Evolutionary conservation across 1,140 invertebrate genomes (phyloP).

Genomic region (Galleria mellonella): DNA sequence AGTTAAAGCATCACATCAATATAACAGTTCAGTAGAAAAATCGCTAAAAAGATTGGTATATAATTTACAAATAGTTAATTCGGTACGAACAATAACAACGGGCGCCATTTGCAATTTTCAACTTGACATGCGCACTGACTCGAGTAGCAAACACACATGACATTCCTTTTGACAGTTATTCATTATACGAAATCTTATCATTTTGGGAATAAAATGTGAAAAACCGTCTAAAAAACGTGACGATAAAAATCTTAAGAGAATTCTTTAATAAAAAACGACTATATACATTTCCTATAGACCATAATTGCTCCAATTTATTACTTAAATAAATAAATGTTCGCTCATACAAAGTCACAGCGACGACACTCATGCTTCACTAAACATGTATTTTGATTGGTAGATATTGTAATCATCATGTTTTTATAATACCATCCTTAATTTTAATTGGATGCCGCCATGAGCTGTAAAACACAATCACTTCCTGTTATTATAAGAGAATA

Average conservation of each 20-base stretch:
- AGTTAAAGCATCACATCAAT: slow-evolving; percentile 64
- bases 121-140: slow-evolving; percentile 75
- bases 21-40: slow-evolving; percentile 68
- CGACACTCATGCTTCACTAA: slow-evolving; percentile 54
- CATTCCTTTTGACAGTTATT: slow-evolving; percentile 39
- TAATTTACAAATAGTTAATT: slow-evolving; percentile 75
- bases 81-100: slow-evolving; percentile 76
- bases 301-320: neutral
- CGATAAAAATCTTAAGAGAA: neutral
- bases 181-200: neutral
- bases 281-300: too few relatives aligned
- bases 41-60: slow-evolving; percentile 72
- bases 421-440: slow-evolving; percentile 33
- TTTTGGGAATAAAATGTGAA: too few relatives aligned
- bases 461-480: slow-evolving; percentile 64
- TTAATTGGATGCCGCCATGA: slow-evolving; percentile 56
- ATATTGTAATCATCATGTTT: slow-evolving; percentile 53
- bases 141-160: slow-evolving; percentile 63
- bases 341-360: slow-evolving; percentile 37
- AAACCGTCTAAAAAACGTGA: neutral
- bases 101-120: slow-evolving; percentile 76
- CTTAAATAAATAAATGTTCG: slow-evolving; percentile 12
- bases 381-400: slow-evolving; percentile 47
- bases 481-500: too few relatives aligned
- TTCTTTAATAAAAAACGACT: neutral